Percentiles rank a stretch among this genome's conserved stretches.
Evolutionary conservation across 1,140 invertebrate genomes (phyloP).

Genomic region (Leptinotarsa texana): DNA sequence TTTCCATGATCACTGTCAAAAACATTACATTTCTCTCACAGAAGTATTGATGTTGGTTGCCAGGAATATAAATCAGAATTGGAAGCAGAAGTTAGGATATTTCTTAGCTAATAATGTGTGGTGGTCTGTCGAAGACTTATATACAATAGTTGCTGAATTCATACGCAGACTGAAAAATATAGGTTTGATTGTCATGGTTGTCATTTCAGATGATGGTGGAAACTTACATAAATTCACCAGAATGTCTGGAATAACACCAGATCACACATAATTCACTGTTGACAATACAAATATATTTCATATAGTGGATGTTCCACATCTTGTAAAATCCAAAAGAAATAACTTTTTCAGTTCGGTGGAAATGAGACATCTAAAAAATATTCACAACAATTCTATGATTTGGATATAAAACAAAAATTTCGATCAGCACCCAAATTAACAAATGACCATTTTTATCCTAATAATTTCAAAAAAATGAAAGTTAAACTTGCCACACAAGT

Average conservation of each 20-base stretch:
- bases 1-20: neutral
- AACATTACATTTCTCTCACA: neutral
- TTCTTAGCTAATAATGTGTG: neutral
- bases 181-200: conserved; percentile 36
- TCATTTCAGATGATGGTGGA: conserved; percentile 25
- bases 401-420: conserved; percentile 28
- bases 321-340: conserved; percentile 40
- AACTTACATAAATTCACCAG: conserved; percentile 7
- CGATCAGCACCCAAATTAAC: conserved; percentile 40
- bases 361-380: neutral
- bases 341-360: conserved; percentile 33
- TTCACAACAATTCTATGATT: conserved; percentile 25
- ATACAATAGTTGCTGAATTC: neutral
- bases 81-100: neutral
- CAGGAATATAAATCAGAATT: neutral
- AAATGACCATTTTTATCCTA: conserved; percentile 45
- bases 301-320: conserved; percentile 42
- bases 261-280: conserved; percentile 34
- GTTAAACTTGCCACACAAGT: conserved; percentile 47
- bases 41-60: neutral
- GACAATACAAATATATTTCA: conserved; percentile 38
- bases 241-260: neutral
- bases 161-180: too few relatives aligned
- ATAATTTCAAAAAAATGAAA: conserved; percentile 39
- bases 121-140: neutral